A percentile compares a stretch with the other conserved stretches of the same genome.
phyloP scores from a whole-genome alignment of 2,113 vertebrate genomes.

The Sinocyclocheilus anshuiensis region DNA sequence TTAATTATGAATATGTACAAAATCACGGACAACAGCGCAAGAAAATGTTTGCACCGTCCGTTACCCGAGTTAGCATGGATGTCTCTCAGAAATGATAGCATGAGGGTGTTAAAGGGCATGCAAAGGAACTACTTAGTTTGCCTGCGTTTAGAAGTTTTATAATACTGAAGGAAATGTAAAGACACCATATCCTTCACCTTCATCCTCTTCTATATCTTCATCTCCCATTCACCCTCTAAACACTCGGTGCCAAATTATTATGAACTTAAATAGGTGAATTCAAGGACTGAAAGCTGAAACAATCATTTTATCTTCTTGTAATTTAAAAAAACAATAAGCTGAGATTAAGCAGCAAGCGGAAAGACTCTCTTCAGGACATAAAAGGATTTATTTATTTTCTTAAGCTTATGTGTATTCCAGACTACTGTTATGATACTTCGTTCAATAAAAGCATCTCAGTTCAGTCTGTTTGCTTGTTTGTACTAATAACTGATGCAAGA shows the following conservation, averaged over 20 bases:
- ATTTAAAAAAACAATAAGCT: neutral
- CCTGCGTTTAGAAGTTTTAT: constrained; percentile 7
- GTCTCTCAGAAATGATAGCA: neutral
- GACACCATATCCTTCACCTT: neutral
- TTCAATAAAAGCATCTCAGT: constrained; percentile 73
- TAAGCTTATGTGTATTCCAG: constrained; percentile 60
- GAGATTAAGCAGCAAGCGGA: neutral
- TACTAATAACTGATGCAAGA: neutral
- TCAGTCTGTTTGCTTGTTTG: neutral
- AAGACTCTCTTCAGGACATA: neutral
- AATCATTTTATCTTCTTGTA: constrained; percentile 28
- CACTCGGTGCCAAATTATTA: constrained; percentile 23
- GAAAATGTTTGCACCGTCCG: neutral
- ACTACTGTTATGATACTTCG: constrained; percentile 64
- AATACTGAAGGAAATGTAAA: neutral
- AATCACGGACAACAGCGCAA: neutral
- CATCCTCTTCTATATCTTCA: neutral
- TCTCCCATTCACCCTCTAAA: neutral
- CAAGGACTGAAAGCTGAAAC: neutral
- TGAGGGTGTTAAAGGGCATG: neutral
- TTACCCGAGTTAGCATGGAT: neutral
- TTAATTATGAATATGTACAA: neutral
- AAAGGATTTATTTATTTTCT: constrained; percentile 64
- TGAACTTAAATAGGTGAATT: neutral
- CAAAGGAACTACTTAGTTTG: neutral